Evolutionary conservation across 2,797 vertebrate species (phyloP).

Genomic region (Cryptoprocta ferox): DNA sequence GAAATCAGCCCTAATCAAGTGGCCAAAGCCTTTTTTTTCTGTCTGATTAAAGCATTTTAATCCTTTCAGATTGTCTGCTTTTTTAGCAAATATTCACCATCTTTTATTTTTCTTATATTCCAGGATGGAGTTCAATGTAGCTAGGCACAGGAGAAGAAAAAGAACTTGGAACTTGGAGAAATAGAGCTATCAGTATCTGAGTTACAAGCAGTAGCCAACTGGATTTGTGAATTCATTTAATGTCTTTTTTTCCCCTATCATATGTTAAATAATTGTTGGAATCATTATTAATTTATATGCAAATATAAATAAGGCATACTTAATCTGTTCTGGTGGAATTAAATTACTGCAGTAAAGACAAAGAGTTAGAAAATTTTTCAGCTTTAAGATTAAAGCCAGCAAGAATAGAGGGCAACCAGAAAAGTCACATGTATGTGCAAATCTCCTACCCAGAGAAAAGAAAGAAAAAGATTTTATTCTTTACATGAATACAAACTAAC

Average conservation of each 20-base stretch:
- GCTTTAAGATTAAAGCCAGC: conserved; percentile 52
- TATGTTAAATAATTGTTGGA: conserved; percentile 73
- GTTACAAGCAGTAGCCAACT: conserved; percentile 70
- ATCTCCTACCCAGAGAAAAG: conserved; percentile 51
- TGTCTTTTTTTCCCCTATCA: conserved; percentile 50
- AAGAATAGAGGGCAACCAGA: conserved; percentile 6
- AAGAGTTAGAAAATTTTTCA: conserved; percentile 59
- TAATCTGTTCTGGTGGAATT: conserved; percentile 71
- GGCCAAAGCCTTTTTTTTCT: conserved; percentile 90
- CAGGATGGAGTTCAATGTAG: conserved; percentile 75
- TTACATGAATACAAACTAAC: conserved; percentile 63
- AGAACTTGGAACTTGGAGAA: conserved; percentile 78
- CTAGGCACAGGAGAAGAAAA: conserved; percentile 71
- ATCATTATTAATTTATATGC: conserved; percentile 74
- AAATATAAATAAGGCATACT: conserved; percentile 69
- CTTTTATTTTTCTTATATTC: conserved; percentile 84
- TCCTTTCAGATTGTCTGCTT: conserved; percentile 90
- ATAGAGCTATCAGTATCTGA: conserved; percentile 69
- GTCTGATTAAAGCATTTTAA: conserved; percentile 93
- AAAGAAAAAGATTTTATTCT: conserved; percentile 63
- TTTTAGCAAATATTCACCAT: conserved; percentile 88
- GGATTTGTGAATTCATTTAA: conserved; percentile 75
- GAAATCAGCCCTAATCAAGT: conserved; percentile 96
- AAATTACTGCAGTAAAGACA: conserved; percentile 60
- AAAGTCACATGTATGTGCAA: neutral